These are phyloP conservation scores for Lutjanus argentimaculatus DNA, from an alignment of 2,797 vertebrate genomes.

Conservation along the genomic window DNA sequence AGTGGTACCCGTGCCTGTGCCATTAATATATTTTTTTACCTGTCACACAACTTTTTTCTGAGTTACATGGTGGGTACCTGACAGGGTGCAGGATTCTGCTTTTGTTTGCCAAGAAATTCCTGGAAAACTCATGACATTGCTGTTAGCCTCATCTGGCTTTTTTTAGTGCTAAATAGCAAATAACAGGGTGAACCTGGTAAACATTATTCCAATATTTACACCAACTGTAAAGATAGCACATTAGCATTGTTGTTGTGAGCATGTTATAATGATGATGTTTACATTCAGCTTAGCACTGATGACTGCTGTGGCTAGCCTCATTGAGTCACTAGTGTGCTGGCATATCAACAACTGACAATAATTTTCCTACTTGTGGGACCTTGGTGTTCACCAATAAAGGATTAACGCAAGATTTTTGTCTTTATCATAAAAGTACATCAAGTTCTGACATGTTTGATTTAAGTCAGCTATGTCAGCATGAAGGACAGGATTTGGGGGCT, in stretches of 20 bases:
- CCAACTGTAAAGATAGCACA: neutral
- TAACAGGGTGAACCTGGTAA: neutral
- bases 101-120: neutral
- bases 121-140: neutral
- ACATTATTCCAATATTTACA: neutral
- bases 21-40: too few relatives aligned
- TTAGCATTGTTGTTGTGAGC: slow-evolving; percentile 1
- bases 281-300: neutral
- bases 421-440: neutral
- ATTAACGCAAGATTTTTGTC: neutral
- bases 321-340: neutral
- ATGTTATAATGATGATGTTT: neutral
- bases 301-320: neutral
- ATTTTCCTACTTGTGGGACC: neutral
- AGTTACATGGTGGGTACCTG: too few relatives aligned
- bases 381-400: neutral
- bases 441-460: neutral
- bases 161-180: neutral
- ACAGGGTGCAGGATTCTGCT: too few relatives aligned
- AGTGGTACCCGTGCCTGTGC: too few relatives aligned
- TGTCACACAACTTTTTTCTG: neutral
- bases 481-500: neutral
- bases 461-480: neutral
- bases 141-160: neutral
- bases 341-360: neutral